Base-by-base conservation (phyloP, 2,113 vertebrate species). In the Eptatretus burgeri region DNA sequence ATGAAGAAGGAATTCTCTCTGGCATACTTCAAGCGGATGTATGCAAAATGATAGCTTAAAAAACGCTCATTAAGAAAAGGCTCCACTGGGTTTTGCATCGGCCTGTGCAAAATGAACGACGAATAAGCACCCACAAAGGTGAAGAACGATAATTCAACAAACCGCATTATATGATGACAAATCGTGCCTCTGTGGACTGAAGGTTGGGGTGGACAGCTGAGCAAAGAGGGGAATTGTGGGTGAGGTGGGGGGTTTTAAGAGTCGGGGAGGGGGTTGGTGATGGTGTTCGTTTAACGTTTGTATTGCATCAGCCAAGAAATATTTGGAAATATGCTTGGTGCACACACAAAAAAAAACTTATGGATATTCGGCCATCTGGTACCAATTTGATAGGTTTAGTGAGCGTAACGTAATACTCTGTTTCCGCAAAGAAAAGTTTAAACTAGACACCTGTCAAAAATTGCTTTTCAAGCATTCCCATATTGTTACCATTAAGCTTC, bases 31-130 rank as follows among this genome's bases (percentile, higher is more conserved):
- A 20, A 20, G 56, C n/a, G 56, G 56, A 60, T 60, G 56, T 20
- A 60, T 60, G 56, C 56, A 60, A 60, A 60, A 60, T 60, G 56
- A 60, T 60, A 17, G 56, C 20, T 60, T 60, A 20, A 60, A 60
- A 60, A 60, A 20, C 56, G 27, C 56, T 60, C 56, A 60, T 60
- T 60, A 60, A 60, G 56, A 60, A 20, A 60, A 60, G n/a, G n/a
- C 56, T 60, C 56, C 56, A 60, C 12, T 20, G 56, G 56, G 56
- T 20, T 60, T 60, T 60, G 56, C 20, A 20, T 41, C 56, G 56
- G n/a, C 56, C 20, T 60, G n/a, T 20, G n/a, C 20, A 20, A 60
- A 60, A 60, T 60, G 56, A 60, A n/a, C 20, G 56, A 20, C n/a
- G n/a, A n/a, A 60, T n/a, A 60, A n/a, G n/a, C 20, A 20, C 56